These are phyloP conservation scores for Leuciscus waleckii DNA, from an alignment of 2,797 vertebrate genomes.

Conservation along the genomic window DNA sequence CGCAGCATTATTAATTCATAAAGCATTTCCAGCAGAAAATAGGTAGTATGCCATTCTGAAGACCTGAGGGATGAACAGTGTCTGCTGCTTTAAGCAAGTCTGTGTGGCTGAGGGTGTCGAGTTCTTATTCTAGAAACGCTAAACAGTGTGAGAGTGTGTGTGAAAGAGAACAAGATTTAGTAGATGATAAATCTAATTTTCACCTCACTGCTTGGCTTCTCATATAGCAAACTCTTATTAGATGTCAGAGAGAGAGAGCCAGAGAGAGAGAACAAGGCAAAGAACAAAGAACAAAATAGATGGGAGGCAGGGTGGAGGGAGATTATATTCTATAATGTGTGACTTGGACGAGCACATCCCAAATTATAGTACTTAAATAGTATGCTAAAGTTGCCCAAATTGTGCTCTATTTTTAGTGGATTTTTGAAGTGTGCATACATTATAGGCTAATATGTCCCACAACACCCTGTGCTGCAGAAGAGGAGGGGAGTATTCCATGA, in stretches of 20 bases:
- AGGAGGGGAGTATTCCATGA: not conserved
- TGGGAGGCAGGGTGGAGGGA: not conserved
- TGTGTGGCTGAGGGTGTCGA: not conserved
- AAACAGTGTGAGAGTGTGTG: not conserved
- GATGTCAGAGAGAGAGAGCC: slow-evolving; percentile 13
- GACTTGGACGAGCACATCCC: not conserved
- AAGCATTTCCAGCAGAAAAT: not conserved
- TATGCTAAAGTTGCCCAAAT: not conserved
- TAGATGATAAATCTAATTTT: slow-evolving; percentile 44
- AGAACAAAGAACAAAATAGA: not conserved
- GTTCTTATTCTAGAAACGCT: slow-evolving; percentile 9
- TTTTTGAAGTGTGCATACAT: not conserved
- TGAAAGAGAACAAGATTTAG: not conserved
- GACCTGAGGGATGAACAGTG: not conserved
- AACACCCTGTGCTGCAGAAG: not conserved
- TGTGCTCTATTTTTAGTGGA: not conserved
- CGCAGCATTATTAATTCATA: not conserved
- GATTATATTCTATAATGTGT: not conserved
- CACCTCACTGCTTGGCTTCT: slow-evolving; percentile 11
- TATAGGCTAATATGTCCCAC: not conserved
- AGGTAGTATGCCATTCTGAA: not conserved
- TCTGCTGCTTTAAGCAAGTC: not conserved
- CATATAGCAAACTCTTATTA: slow-evolving; percentile 1
- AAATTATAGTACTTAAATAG: not conserved
- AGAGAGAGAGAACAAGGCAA: not conserved